Conservation (phyloP, 2,888 invertebrate genomes). For the Enchytraeus crypticus region DNA sequence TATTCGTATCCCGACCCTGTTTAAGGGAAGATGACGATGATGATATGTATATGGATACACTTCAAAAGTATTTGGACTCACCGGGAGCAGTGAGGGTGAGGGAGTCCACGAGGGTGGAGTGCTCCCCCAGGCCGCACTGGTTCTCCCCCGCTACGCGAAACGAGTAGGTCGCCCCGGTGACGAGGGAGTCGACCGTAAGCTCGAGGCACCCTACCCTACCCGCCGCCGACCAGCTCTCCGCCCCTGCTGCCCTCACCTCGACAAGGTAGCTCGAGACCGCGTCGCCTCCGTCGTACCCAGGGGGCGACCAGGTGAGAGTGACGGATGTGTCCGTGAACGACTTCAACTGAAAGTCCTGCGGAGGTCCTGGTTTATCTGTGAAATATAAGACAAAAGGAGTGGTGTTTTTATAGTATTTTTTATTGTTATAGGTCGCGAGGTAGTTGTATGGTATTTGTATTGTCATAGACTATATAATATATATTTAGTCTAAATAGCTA, state of each 20-base stretch:
- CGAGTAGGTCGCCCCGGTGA: slow-evolving; percentile 10
- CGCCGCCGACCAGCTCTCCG: slow-evolving; percentile 58
- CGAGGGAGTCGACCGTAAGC: slow-evolving; percentile 8
- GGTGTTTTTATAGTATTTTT: background rate
- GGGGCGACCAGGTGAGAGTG: slow-evolving; percentile 64
- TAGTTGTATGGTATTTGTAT: too few relatives aligned
- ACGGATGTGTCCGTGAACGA: slow-evolving; percentile 62
- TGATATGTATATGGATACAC: too few relatives aligned
- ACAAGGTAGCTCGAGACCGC: slow-evolving; percentile 33
- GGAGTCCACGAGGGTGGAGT: slow-evolving; percentile 31
- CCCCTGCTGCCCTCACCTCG: slow-evolving; percentile 35
- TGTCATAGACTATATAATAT: too few relatives aligned
- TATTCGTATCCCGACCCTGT: too few relatives aligned
- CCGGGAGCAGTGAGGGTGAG: slow-evolving; percentile 1
- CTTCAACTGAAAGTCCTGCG: slow-evolving; percentile 59
- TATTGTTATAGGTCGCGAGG: too few relatives aligned
- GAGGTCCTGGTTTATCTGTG: slow-evolving; percentile 64
- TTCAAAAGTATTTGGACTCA: too few relatives aligned
- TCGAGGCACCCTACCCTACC: slow-evolving; percentile 6
- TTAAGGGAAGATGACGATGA: too few relatives aligned
- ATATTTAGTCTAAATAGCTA: background rate
- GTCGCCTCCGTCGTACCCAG: slow-evolving; percentile 27
- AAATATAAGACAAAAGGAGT: slow-evolving; percentile 5
- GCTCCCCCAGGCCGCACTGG: slow-evolving; percentile 66
- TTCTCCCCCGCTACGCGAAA: slow-evolving; percentile 27